A percentile compares a stretch with the other conserved stretches of the same genome.
Conservation (phyloP, 1,140 invertebrate genomes). For the Dinothrombium tinctorium region DNA sequence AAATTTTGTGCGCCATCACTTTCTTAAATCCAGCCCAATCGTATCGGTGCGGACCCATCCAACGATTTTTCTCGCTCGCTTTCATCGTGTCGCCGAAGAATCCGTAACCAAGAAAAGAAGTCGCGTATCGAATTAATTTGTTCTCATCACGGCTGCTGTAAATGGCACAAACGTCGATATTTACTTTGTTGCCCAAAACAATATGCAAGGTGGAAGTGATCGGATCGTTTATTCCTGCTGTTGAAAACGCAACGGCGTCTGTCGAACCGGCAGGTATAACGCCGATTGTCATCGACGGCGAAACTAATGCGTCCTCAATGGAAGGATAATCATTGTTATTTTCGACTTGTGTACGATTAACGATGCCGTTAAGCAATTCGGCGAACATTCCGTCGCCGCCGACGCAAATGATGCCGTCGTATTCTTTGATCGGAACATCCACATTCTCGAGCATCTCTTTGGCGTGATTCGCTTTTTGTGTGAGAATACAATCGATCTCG, state of each 20-base stretch:
- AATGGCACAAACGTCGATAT: conserved; percentile 44
- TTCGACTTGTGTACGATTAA: conserved; percentile 26
- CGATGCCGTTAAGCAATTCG: conserved; percentile 53
- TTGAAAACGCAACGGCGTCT: conserved; percentile 16
- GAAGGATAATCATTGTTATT: conserved; percentile 34
- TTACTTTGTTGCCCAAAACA: conserved; percentile 33
- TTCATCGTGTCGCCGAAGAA: conserved; percentile 61
- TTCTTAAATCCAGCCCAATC: conserved; percentile 54
- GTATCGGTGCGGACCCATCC: conserved; percentile 70
- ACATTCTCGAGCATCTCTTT: conserved; percentile 30
- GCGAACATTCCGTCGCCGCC: conserved; percentile 71
- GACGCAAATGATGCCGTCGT: conserved; percentile 40
- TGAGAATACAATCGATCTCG: conserved; percentile 26
- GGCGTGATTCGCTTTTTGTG: conserved; percentile 50
- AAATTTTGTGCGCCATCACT: conserved; percentile 39
- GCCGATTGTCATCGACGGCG: conserved; percentile 25
- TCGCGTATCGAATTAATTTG: conserved; percentile 40
- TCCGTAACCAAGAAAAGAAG: conserved; percentile 61
- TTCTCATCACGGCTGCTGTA: conserved; percentile 29
- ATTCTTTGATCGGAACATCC: conserved; percentile 17
- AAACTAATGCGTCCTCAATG: conserved; percentile 19
- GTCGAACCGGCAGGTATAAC: conserved; percentile 38
- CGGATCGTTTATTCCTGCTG: conserved; percentile 53
- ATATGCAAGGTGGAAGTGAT: conserved; percentile 56
- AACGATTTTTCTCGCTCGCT: conserved; percentile 56